phyloP scores from a whole-genome alignment of 2,888 invertebrate species.

The Drosophila melanosoma region DNA sequence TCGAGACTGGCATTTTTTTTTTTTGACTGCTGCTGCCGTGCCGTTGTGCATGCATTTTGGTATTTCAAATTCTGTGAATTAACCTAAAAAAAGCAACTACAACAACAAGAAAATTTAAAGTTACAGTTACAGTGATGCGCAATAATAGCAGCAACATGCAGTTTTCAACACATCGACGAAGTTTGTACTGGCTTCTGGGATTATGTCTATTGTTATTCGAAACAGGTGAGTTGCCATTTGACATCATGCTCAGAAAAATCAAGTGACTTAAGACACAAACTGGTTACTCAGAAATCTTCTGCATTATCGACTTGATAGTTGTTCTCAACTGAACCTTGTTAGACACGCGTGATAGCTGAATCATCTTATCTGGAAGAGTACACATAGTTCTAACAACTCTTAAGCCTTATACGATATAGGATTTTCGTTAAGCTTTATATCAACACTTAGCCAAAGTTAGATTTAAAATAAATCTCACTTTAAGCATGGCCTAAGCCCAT shows the following conservation, averaged over 20 bases:
- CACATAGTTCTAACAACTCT: slow-evolving; percentile 31
- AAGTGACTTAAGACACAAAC: slow-evolving; percentile 50
- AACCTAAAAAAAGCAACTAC: slow-evolving; percentile 63
- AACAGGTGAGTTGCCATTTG: slow-evolving; percentile 79
- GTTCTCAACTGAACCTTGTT: neutral
- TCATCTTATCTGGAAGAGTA: slow-evolving; percentile 13
- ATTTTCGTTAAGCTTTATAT: slow-evolving; percentile 11
- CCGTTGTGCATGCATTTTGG: slow-evolving; percentile 53
- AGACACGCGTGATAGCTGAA: slow-evolving; percentile 20
- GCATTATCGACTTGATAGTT: neutral
- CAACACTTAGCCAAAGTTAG: slow-evolving; percentile 16
- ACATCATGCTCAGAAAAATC: slow-evolving; percentile 30
- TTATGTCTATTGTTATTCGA: slow-evolving; percentile 81
- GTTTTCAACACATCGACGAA: slow-evolving; percentile 73
- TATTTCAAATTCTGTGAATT: slow-evolving; percentile 75
- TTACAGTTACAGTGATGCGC: slow-evolving; percentile 71
- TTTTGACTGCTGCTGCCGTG: slow-evolving; percentile 40
- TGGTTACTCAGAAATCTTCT: slow-evolving; percentile 20
- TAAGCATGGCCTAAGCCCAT: neutral
- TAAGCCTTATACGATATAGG: neutral
- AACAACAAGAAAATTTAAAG: slow-evolving; percentile 66
- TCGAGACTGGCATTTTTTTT: slow-evolving; percentile 51
- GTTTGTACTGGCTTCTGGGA: slow-evolving; percentile 82
- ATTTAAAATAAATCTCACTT: neutral
- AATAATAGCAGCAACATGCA: slow-evolving; percentile 76